Percentiles rank a stretch among this genome's conserved stretches.
Conservation (phyloP, 1,140 invertebrate species). For the Drosophila grimshawi region DNA sequence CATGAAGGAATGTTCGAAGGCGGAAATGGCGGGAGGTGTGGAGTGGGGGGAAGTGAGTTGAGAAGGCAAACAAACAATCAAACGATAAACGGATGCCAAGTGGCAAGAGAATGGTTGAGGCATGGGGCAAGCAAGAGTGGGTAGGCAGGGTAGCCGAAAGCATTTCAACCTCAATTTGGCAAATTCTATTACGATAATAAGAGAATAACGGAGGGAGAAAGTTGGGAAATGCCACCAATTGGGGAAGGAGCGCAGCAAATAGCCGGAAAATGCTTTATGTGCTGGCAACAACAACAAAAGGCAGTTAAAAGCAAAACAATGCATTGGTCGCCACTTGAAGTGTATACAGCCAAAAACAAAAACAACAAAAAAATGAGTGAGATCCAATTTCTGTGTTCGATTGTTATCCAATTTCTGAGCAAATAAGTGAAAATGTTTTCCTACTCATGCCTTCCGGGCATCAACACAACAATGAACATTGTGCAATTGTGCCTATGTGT, state of each 20-base stretch:
- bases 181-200: slow-evolving; percentile 84
- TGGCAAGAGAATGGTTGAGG: slow-evolving; percentile 20
- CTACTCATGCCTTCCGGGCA: slow-evolving; percentile 72
- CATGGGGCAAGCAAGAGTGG: not conserved
- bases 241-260: slow-evolving; percentile 55
- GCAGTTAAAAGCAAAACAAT: slow-evolving; percentile 78
- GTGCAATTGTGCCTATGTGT: slow-evolving; percentile 7
- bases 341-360: slow-evolving; percentile 45
- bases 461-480: slow-evolving; percentile 40
- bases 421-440: slow-evolving; percentile 84
- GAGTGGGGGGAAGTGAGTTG: slow-evolving; percentile 38
- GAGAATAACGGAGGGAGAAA: slow-evolving; percentile 32
- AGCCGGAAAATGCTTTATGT: slow-evolving; percentile 81
- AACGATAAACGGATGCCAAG: slow-evolving; percentile 81
- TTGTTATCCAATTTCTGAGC: slow-evolving; percentile 83
- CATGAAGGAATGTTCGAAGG: slow-evolving; percentile 36
- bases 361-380: slow-evolving; percentile 66
- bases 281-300: slow-evolving; percentile 39
- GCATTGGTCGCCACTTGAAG: slow-evolving; percentile 51
- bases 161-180: slow-evolving; percentile 84
- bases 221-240: slow-evolving; percentile 30
- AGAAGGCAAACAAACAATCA: slow-evolving; percentile 79
- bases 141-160: slow-evolving; percentile 35
- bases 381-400: slow-evolving; percentile 84
- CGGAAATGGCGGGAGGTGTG: not conserved